phyloP scores from a whole-genome alignment of 2,888 invertebrate species.

The Orchesella flavescens region DNA sequence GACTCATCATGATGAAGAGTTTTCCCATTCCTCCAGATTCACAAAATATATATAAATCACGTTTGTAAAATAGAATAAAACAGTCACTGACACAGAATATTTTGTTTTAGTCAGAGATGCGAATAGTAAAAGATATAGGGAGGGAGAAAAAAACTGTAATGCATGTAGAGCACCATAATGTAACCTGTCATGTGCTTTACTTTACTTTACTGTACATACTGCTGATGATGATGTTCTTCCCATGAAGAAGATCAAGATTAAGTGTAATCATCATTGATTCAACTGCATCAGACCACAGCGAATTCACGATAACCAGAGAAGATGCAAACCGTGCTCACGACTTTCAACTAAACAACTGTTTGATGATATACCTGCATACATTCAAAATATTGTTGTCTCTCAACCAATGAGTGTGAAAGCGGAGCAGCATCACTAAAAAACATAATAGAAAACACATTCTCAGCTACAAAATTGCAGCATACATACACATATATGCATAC shows the following conservation, averaged over 20 bases:
- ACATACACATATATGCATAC: not conserved
- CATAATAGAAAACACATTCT: not conserved
- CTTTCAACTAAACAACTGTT: constrained; percentile 23
- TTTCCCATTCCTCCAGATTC: constrained; percentile 25
- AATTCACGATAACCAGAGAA: constrained; percentile 59
- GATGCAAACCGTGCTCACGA: constrained; percentile 43
- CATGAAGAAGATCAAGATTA: constrained; percentile 37
- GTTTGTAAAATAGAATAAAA: not conserved
- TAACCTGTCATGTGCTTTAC: constrained; percentile 6
- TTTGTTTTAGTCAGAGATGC: constrained; percentile 11
- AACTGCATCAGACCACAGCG: constrained; percentile 55
- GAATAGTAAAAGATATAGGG: not conserved
- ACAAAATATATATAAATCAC: not conserved
- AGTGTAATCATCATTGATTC: constrained; percentile 20
- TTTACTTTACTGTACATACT: not conserved
- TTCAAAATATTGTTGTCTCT: not conserved
- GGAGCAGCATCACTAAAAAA: too few relatives aligned
- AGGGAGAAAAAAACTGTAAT: not conserved
- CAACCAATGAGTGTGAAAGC: not conserved
- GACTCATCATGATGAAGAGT: not conserved
- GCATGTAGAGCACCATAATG: not conserved
- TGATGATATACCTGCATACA: not conserved
- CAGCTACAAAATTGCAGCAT: not conserved
- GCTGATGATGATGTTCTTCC: constrained; percentile 34
- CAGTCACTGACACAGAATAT: not conserved